Evolutionary conservation across 2,113 vertebrate species (phyloP), one percentile per base, ranked within the genome.

Genomic region (Antechinus stuartii): DNA sequence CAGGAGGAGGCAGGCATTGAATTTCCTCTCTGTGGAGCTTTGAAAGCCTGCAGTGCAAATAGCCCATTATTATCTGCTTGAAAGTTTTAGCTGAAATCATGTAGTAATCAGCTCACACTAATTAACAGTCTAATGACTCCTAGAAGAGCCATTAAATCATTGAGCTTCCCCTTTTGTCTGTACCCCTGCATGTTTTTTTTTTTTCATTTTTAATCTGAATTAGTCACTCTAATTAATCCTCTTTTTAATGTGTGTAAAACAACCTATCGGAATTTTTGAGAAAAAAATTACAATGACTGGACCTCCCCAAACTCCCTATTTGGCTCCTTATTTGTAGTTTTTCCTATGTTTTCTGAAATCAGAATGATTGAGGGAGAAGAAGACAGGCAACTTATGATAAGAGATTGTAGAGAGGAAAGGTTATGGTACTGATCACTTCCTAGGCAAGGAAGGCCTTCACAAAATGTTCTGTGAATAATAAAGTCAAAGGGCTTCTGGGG

Each of bases 141-240:
- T 90, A 46, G 19, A n/a, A 52, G 84, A 92, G 26, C 2, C 50
- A 92, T 56, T n/a, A 68, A 93, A 56, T 68, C 54, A 50, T 27
- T 89, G 47, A 23, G 54, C 5, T 91, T 3, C 54, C 54, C 57
- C 54, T 90, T 91, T 68, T 25, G 35, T 56, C 25, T 92, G 84
- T 92, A 92, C 90, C 24, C 84, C 25, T 76, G 55, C 2, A 90
- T n/a, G 50, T 10, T 52, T 54, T 9, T 27, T 9, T 27, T 93
- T 91, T 90, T 35, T 55, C 52, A 55, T 23, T 93, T 89, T 53
- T 26, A 92, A 54, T 53, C 26, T 93, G 49, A 91, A 54, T 10
- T 52, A 90, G 12, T 84, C 27, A 68, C 49, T 90, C 27, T 56
- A 92, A 92, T 92, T 92, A 90, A 95, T 90, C 92, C 89, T 9